Evolutionary conservation across 2,888 invertebrate species (phyloP).

Genomic region (Platycheirus albimanus): DNA sequence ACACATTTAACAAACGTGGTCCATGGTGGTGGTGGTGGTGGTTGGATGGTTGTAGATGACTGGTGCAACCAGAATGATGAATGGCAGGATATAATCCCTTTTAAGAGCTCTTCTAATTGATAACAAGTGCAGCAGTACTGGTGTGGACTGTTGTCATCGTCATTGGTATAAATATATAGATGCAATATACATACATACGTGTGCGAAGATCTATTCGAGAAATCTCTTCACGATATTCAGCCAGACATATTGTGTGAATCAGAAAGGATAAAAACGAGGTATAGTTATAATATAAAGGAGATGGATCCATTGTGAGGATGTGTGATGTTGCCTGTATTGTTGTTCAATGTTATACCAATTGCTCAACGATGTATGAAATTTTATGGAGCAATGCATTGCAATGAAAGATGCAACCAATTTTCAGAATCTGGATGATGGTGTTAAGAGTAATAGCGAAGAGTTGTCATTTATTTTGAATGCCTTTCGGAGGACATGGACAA

Average conservation of each 20-base stretch:
- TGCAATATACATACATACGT: background rate
- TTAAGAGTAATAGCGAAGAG: conserved; percentile 48
- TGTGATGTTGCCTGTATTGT: conserved; percentile 27
- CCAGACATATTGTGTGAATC: conserved; percentile 52
- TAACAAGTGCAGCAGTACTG: conserved; percentile 63
- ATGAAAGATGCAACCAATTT: conserved; percentile 65
- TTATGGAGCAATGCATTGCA: conserved; percentile 64
- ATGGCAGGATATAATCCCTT: conserved; percentile 73
- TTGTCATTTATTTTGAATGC: conserved; percentile 50
- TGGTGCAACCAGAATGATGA: conserved; percentile 70
- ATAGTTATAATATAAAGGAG: too few species aligned
- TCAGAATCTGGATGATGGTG: conserved; percentile 41
- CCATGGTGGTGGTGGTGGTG: conserved; percentile 28
- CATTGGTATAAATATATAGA: background rate
- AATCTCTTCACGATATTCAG: conserved; percentile 62
- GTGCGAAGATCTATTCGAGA: conserved; percentile 48
- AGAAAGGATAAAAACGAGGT: background rate
- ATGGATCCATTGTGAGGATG: conserved; percentile 5
- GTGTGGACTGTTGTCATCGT: conserved; percentile 26
- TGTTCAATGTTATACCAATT: conserved; percentile 52
- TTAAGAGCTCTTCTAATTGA: conserved; percentile 73
- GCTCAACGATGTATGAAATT: conserved; percentile 62
- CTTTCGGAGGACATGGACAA: conserved; percentile 46
- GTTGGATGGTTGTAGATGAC: conserved; percentile 54
- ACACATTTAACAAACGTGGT: conserved; percentile 63